Conservation (phyloP, 1,140 invertebrate species). For the Drosophila lacteicornis region DNA sequence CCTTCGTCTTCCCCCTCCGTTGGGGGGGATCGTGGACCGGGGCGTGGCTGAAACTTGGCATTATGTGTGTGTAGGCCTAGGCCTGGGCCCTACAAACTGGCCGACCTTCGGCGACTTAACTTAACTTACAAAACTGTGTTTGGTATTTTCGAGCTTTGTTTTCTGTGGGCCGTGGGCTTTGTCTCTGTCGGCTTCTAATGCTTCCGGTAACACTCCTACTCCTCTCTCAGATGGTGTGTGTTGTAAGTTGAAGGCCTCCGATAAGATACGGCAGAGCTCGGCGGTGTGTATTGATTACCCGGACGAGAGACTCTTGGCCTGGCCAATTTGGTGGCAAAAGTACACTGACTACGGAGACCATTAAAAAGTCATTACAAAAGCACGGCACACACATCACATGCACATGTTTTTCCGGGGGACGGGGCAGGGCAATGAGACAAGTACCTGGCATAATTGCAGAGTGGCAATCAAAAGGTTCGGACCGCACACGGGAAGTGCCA, state of each 20-base stretch:
- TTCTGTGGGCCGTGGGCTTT: conserved; percentile 27
- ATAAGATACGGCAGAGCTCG: conserved; percentile 57
- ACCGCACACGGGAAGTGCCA: conserved; percentile 67
- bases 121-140: conserved; percentile 49
- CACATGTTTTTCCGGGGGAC: neutral
- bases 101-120: conserved; percentile 15
- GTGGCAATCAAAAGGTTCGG: conserved; percentile 34
- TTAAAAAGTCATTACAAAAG: conserved; percentile 65
- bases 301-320: conserved; percentile 9
- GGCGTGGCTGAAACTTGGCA: conserved; percentile 2
- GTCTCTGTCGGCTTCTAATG: conserved; percentile 65
- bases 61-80: conserved; percentile 2
- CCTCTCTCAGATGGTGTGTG: conserved; percentile 16
- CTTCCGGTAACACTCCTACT: conserved; percentile 61
- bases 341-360: conserved; percentile 34
- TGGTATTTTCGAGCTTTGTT: conserved; percentile 38
- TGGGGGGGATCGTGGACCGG: conserved; percentile 4
- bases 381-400: conserved; percentile 36
- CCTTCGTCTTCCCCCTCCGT: neutral
- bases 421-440: conserved; percentile 28
- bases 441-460: conserved; percentile 68
- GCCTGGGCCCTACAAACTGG: conserved; percentile 7
- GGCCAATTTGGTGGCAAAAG: conserved; percentile 55
- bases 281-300: conserved; percentile 47
- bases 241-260: conserved; percentile 64